These are phyloP conservation scores for Mobula birostris DNA, from an alignment of 2,113 vertebrate genomes.

Conservation along the genomic window DNA sequence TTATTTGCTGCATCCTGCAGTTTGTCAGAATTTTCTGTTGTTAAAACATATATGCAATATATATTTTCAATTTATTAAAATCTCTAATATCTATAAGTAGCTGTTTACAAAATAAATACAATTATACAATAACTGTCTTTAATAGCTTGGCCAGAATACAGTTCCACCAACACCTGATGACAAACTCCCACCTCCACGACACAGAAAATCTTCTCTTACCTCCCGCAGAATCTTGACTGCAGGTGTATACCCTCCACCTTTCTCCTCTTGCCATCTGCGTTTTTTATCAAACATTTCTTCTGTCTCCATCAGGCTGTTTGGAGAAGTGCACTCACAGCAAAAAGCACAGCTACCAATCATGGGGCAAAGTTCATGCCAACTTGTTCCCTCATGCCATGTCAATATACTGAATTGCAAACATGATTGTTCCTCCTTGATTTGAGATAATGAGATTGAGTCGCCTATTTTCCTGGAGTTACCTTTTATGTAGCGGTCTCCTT, in stretches of 20 bases:
- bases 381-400: neutral
- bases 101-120: neutral
- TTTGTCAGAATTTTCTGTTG: neutral
- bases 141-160: neutral
- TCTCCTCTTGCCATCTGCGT: neutral
- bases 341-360: slow-evolving; percentile 19
- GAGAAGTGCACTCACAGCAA: slow-evolving; percentile 40
- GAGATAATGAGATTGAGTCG: neutral
- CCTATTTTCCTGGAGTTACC: neutral
- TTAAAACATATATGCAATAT: neutral
- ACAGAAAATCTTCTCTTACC: slow-evolving; percentile 22
- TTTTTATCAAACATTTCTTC: slow-evolving; percentile 31
- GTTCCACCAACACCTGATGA: neutral
- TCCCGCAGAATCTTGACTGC: neutral
- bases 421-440: neutral
- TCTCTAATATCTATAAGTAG: neutral
- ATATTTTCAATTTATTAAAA: neutral
- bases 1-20: neutral
- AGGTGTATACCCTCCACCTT: neutral
- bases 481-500: neutral
- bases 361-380: slow-evolving; percentile 45
- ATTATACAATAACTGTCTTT: neutral
- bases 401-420: neutral
- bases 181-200: neutral
- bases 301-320: neutral